These are phyloP conservation scores for Grammomys dolichurus DNA, from an alignment of 2,113 vertebrate genomes.

Conservation along the genomic window DNA sequence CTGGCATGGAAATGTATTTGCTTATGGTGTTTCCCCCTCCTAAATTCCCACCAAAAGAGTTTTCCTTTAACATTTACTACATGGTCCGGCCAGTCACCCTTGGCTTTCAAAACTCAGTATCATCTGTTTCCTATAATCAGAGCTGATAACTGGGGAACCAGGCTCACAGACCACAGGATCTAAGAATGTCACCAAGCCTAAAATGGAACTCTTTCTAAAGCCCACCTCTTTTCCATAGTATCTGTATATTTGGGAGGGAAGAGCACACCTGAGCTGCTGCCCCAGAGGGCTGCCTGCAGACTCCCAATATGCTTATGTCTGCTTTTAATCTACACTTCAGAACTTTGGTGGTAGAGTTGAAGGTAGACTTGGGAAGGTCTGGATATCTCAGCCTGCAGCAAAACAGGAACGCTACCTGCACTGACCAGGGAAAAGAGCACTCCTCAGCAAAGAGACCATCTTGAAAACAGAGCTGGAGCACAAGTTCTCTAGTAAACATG, in stretches of 20 bases:
- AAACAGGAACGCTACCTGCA: not conserved
- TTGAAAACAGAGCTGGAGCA: not conserved
- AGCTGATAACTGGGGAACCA: not conserved
- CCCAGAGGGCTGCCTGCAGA: not conserved
- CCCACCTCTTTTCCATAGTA: not conserved
- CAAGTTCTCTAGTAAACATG: not conserved
- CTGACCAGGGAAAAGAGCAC: not conserved
- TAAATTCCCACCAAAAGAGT: constrained; percentile 34
- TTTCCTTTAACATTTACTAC: not conserved
- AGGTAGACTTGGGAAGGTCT: not conserved
- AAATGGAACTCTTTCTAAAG: not conserved
- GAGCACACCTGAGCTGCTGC: not conserved
- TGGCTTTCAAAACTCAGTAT: not conserved
- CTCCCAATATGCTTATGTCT: not conserved
- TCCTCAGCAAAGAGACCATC: not conserved
- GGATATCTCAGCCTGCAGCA: not conserved
- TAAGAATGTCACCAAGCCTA: not conserved
- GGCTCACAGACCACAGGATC: not conserved
- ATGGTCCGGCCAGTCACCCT: not conserved
- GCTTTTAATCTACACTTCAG: not conserved
- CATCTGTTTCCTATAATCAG: constrained; percentile 11
- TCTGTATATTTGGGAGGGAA: not conserved
- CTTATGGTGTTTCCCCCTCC: not conserved
- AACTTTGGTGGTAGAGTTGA: not conserved
- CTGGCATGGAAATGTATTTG: constrained; percentile 29